A percentile compares a stretch with the other conserved stretches of the same genome.
Evolutionary conservation across 2,113 vertebrate genomes (phyloP).

Genomic region (Steatornis caripensis): DNA sequence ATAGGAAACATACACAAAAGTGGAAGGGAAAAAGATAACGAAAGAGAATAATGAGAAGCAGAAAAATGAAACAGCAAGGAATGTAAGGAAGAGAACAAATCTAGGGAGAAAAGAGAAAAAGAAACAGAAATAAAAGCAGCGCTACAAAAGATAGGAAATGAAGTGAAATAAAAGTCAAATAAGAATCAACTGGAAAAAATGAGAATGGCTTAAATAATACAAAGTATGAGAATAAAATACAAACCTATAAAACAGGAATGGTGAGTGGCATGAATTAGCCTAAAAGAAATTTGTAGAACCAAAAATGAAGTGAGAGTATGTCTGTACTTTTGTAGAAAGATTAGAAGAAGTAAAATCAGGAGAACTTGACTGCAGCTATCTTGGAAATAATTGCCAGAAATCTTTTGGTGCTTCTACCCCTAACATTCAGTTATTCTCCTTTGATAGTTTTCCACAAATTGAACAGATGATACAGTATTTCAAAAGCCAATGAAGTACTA

Average conservation of each 20-base stretch:
- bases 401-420: not conserved
- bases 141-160: not conserved
- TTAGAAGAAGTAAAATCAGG: constrained; percentile 3
- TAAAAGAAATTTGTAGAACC: not conserved
- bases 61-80: not conserved
- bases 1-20: not conserved
- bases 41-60: not conserved
- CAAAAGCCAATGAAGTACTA: constrained; percentile 10
- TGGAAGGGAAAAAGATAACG: not conserved
- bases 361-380: not conserved
- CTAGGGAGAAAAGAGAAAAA: not conserved
- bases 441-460: constrained; percentile 18
- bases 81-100: not conserved
- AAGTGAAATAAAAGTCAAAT: not conserved
- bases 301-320: not conserved
- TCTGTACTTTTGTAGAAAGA: not conserved
- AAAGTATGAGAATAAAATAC: not conserved
- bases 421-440: not conserved
- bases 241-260: not conserved
- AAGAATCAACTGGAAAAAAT: not conserved
- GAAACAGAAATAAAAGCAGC: not conserved
- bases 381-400: constrained; percentile 17
- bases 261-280: not conserved
- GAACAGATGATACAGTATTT: not conserved
- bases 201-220: not conserved